Conservation (phyloP, 37 sponge, comb jelly and placozoan genomes). For the Cliona cf. orientalis region DNA sequence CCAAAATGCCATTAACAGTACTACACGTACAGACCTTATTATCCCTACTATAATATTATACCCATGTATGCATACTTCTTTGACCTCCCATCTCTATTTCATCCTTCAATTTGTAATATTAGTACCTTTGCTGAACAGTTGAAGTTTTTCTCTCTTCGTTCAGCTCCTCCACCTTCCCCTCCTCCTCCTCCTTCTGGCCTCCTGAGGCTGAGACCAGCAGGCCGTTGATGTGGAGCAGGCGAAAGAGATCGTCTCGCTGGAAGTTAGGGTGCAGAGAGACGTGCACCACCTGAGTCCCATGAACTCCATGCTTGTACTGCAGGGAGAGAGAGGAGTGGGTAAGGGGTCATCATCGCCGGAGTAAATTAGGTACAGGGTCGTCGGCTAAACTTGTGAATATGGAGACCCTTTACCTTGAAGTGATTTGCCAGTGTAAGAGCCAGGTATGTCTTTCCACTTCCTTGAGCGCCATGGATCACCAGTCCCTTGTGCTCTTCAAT, state of each 20-base stretch:
- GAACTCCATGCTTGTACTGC: conserved; percentile 20
- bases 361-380: background rate
- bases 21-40: too few species aligned
- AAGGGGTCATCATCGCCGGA: background rate
- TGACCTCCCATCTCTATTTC: background rate
- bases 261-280: conserved; percentile 62
- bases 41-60: background rate
- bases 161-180: background rate
- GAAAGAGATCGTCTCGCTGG: conserved; percentile 72
- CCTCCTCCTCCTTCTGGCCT: background rate
- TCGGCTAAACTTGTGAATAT: background rate
- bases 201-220: background rate
- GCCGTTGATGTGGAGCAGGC: conserved; percentile 57
- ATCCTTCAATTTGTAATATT: too few species aligned
- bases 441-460: conserved; percentile 72
- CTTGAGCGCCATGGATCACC: conserved; percentile 71
- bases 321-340: background rate
- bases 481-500: conserved; percentile 55
- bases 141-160: background rate
- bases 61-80: background rate
- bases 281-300: conserved; percentile 34
- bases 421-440: conserved; percentile 57
- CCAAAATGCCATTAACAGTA: too few species aligned
- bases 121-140: background rate
- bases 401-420: conserved; percentile 44